Conservation (phyloP, 1,140 invertebrate species). For the Drosophila willistoni region DNA sequence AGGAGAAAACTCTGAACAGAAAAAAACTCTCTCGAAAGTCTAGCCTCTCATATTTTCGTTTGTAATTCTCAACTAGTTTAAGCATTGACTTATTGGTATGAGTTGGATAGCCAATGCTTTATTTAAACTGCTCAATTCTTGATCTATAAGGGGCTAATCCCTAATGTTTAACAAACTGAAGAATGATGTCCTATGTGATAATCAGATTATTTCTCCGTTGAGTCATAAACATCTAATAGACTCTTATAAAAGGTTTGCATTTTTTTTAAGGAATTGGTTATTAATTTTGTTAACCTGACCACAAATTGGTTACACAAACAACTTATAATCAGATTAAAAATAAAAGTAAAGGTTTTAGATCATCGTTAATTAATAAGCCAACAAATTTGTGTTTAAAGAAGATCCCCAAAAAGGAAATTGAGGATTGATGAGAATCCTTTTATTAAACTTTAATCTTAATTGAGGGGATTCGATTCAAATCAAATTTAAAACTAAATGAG, state of each 20-base stretch:
- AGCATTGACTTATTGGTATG: no score
- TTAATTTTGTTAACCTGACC: conserved; percentile 41
- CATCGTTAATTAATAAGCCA: neutral
- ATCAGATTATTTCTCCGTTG: neutral
- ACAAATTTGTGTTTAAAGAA: neutral
- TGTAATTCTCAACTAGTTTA: no score
- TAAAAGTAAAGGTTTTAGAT: neutral
- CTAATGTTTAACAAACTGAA: no score
- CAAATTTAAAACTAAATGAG: no score
- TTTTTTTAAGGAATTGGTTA: conserved; percentile 22
- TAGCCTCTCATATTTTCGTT: no score
- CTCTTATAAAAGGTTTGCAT: conserved; percentile 6
- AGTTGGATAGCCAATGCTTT: no score
- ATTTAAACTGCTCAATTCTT: no score
- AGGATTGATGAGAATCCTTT: neutral
- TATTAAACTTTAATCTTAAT: no score
- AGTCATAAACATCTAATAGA: conserved; percentile 21
- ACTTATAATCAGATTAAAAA: conserved; percentile 42
- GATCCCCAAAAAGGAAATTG: neutral
- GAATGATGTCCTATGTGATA: neutral
- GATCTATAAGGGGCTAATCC: no score
- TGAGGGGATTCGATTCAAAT: no score
- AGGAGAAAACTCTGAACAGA: no score
- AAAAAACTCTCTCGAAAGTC: no score
- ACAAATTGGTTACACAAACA: conserved; percentile 40